Evolutionary conservation across 2,113 vertebrate genomes (phyloP).

Genomic region (Calidris pygmaea): DNA sequence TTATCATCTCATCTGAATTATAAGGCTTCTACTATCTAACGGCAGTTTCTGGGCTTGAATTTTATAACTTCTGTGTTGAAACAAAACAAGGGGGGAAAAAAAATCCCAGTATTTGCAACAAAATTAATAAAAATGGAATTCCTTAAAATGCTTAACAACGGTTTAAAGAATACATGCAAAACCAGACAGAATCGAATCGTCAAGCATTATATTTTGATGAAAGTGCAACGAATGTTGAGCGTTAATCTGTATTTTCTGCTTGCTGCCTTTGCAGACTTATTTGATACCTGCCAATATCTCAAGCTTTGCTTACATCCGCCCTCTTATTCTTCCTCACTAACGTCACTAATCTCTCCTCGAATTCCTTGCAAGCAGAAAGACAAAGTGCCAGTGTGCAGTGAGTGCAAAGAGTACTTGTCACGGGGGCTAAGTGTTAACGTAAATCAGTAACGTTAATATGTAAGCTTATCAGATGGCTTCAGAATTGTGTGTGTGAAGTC

Average conservation of each 20-base stretch:
- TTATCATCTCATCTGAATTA: not conserved
- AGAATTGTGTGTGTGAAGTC: not conserved
- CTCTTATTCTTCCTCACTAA: constrained; percentile 38
- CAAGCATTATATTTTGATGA: not conserved
- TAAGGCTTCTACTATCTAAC: not conserved
- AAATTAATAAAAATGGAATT: not conserved
- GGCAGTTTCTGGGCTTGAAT: not conserved
- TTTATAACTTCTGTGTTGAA: not conserved
- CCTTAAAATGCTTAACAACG: not conserved
- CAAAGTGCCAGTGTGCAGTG: constrained; percentile 33
- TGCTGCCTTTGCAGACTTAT: not conserved
- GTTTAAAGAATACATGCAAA: not conserved
- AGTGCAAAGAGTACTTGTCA: constrained; percentile 40
- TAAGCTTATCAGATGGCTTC: constrained; percentile 27
- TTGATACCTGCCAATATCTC: not conserved
- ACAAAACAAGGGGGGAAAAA: not conserved
- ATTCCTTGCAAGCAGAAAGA: constrained; percentile 46
- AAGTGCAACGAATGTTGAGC: not conserved
- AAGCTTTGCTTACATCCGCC: not conserved
- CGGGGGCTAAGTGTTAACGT: constrained; percentile 33
- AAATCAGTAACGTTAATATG: constrained; percentile 51
- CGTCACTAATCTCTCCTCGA: constrained; percentile 42
- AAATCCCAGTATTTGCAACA: not conserved
- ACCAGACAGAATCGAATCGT: not conserved
- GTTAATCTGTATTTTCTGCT: constrained; percentile 17